Percentiles rank a stretch among this genome's conserved stretches.
phyloP scores from a whole-genome alignment of 64 coral and sea anemone genomes.

The Exaiptasia diaphana region DNA sequence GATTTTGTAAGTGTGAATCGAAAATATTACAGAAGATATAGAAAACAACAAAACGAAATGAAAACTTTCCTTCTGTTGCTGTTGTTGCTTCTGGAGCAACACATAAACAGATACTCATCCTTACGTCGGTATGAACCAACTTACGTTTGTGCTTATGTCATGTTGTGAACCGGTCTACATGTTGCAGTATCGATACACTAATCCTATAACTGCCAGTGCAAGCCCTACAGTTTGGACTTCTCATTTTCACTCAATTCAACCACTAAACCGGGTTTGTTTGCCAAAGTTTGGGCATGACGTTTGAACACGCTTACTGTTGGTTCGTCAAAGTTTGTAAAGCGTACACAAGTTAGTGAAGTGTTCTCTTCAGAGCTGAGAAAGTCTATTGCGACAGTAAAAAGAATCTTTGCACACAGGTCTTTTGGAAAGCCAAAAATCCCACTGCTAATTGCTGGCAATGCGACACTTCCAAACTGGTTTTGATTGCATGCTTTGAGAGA shows the following conservation, averaged over 20 bases:
- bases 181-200: too few species aligned
- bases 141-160: too few species aligned
- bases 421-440: constrained; percentile 92
- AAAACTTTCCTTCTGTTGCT: too few species aligned
- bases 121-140: too few species aligned
- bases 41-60: too few species aligned
- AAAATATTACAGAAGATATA: too few species aligned
- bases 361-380: constrained; percentile 50
- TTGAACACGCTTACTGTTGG: constrained; percentile 58
- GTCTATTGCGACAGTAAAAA: constrained; percentile 56
- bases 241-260: constrained; percentile 6
- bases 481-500: constrained; percentile 54
- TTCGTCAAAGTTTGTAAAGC: constrained; percentile 88
- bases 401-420: constrained; percentile 59
- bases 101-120: too few species aligned
- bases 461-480: constrained; percentile 32
- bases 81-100: too few species aligned
- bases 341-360: constrained; percentile 51
- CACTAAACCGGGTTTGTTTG: constrained; percentile 38
- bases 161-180: too few species aligned
- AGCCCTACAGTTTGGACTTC: neutral
- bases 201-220: too few species aligned
- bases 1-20: too few species aligned
- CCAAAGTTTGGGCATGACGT: constrained; percentile 20
- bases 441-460: constrained; percentile 83